Evolutionary conservation across 2,888 invertebrate genomes (phyloP).

Genomic region (Sarcophaga carnaria): DNA sequence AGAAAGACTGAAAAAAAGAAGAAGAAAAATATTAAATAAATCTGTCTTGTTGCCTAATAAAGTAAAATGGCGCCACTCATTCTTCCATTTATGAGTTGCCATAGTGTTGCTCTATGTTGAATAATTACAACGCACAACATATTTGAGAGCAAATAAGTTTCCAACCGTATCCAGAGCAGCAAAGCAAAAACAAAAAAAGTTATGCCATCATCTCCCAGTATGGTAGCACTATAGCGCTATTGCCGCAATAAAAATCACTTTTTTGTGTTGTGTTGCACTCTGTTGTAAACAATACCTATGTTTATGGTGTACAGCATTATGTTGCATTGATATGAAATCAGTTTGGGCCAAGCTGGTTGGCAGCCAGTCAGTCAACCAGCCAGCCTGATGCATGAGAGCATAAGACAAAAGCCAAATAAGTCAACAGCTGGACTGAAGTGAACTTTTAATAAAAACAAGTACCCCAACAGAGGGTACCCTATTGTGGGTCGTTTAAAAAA

Average conservation of each 20-base stretch:
- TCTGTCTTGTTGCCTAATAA: slow-evolving; percentile 58
- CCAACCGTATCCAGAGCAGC: not conserved
- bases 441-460: not conserved
- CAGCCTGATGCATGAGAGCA: not conserved
- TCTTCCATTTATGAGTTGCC: slow-evolving; percentile 67
- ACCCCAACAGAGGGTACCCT: not conserved
- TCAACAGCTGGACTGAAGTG: not conserved
- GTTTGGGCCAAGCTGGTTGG: not conserved
- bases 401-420: not conserved
- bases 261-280: slow-evolving; percentile 17
- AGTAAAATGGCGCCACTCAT: slow-evolving; percentile 69
- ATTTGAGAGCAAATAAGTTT: slow-evolving; percentile 52
- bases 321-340: not conserved
- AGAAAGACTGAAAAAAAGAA: not conserved
- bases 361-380: slow-evolving; percentile 5
- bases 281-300: not conserved
- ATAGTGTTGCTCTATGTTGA: slow-evolving; percentile 56
- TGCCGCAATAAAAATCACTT: slow-evolving; percentile 47
- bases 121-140: slow-evolving; percentile 47
- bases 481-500: not conserved
- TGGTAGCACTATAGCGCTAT: slow-evolving; percentile 18
- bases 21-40: slow-evolving; percentile 53
- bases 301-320: not conserved
- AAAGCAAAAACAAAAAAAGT: not conserved
- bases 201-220: not conserved